These are phyloP conservation scores for Dendrocopos noguchii DNA, from an alignment of 2,113 vertebrate genomes.

Conservation along the genomic window DNA sequence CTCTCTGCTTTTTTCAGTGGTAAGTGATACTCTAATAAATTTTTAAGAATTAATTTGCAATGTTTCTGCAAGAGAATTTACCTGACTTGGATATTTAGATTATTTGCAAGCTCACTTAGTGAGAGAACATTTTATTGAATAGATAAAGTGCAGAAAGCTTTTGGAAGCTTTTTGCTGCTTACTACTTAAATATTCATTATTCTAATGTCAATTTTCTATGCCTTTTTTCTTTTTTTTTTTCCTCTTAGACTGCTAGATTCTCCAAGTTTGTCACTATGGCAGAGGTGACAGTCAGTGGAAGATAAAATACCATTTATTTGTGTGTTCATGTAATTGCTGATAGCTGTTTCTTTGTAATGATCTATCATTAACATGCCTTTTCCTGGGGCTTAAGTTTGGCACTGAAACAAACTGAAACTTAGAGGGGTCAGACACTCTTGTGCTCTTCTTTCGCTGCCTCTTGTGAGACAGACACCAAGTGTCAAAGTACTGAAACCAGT, in stretches of 20 bases:
- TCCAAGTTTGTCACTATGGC: not conserved
- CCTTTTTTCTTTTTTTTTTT: not conserved
- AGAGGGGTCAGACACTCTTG: not conserved
- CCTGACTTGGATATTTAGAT: not conserved
- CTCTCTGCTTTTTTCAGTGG: constrained; percentile 96
- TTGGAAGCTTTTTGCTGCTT: not conserved
- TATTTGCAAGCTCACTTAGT: not conserved
- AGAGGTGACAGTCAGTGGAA: not conserved
- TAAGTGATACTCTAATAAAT: constrained; percentile 68
- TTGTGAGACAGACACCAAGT: not conserved
- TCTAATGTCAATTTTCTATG: not conserved
- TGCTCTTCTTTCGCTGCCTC: too few relatives aligned
- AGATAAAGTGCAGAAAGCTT: not conserved
- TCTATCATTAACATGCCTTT: not conserved
- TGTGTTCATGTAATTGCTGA: not conserved
- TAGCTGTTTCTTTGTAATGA: not conserved
- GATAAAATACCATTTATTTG: not conserved
- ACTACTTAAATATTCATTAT: not conserved
- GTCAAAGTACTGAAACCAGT: not conserved
- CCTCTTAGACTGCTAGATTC: not conserved
- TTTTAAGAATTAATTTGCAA: not conserved
- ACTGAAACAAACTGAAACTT: not conserved
- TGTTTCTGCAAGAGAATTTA: not conserved
- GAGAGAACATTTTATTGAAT: not conserved
- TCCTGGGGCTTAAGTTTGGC: not conserved